Evolutionary conservation across 2,113 vertebrate genomes (phyloP).

Genomic region (Hypocryptadius cinnamomeus): DNA sequence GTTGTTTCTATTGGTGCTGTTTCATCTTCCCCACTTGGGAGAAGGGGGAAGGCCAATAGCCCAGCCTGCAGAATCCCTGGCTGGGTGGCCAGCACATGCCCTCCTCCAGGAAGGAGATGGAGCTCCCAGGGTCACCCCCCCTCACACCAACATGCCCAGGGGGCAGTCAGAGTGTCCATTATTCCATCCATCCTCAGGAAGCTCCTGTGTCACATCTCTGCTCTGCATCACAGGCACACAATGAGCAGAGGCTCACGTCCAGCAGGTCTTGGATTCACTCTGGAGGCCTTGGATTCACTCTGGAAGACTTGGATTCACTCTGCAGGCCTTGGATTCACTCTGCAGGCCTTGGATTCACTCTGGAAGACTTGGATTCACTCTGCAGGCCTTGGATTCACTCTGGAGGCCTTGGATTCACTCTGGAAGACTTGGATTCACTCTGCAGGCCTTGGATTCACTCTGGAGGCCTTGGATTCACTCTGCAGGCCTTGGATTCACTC

Average conservation of each 20-base stretch:
- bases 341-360: neutral
- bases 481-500: neutral
- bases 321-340: neutral
- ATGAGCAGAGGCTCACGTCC: neutral
- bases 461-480: neutral
- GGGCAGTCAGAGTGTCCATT: neutral
- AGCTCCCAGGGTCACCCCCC: neutral
- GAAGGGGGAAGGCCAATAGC: neutral
- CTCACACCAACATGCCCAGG: neutral
- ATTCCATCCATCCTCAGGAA: neutral
- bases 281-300: neutral
- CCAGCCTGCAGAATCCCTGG: neutral
- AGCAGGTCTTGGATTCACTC: neutral
- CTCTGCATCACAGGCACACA: accelerated
- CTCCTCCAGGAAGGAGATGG: neutral
- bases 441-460: neutral
- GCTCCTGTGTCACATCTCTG: neutral
- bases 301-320: neutral
- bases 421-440: neutral
- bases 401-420: neutral
- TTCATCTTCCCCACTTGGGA: neutral
- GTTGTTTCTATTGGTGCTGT: neutral
- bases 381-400: neutral
- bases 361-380: neutral
- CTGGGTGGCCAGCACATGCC: neutral